A percentile compares a stretch with the other conserved stretches of the same genome.
phyloP scores from a whole-genome alignment of 2,113 vertebrate species.

The Myotis davidii region DNA sequence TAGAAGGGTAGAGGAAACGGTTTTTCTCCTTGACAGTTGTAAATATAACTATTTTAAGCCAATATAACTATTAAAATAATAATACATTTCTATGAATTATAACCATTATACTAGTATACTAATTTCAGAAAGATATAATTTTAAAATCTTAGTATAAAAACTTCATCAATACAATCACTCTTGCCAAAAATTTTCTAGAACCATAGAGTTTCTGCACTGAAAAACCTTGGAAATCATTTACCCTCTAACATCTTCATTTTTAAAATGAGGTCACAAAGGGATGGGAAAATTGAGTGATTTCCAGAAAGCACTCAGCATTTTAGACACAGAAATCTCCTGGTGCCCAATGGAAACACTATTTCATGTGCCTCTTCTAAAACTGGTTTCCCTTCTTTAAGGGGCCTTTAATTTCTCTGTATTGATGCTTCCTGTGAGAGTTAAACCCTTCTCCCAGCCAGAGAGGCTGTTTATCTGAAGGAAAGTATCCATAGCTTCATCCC shows the following conservation, averaged over 20 bases:
- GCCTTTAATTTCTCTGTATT: conserved; percentile 28
- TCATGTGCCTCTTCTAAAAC: conserved; percentile 20
- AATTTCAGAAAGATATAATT: background rate
- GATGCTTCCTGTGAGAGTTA: background rate
- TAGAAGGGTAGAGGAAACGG: background rate
- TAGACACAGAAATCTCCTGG: background rate
- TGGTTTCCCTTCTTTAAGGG: background rate
- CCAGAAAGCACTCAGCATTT: background rate
- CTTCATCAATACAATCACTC: background rate
- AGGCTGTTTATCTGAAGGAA: conserved; percentile 11
- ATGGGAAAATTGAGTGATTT: background rate
- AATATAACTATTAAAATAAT: background rate
- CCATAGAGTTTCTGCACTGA: background rate
- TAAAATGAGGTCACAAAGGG: background rate
- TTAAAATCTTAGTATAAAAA: background rate
- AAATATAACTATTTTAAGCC: background rate
- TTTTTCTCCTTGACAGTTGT: background rate
- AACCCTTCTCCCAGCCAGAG: background rate
- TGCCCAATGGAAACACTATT: background rate
- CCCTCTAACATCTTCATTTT: background rate
- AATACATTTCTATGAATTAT: background rate
- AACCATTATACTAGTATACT: background rate
- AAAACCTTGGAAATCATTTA: background rate
- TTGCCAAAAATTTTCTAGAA: background rate
- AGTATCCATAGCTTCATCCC: background rate